Evolutionary conservation across 1,140 invertebrate species (phyloP), one percentile per base, ranked within the genome.

Genomic region (Xylocopa sonorina): DNA sequence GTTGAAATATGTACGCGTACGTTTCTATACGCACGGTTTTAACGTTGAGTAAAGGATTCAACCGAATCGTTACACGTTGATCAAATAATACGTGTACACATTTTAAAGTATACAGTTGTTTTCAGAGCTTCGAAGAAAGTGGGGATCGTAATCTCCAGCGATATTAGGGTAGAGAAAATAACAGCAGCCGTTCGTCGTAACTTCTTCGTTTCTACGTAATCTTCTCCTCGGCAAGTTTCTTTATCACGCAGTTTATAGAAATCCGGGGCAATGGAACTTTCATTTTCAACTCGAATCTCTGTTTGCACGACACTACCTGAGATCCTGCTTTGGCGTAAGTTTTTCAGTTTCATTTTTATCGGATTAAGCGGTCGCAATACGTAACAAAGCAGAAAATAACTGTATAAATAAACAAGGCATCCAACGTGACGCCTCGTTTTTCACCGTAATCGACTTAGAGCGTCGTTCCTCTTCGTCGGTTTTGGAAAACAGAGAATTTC

Each of bases 331-430:
- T 24, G 6, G 18, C n/a, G 34, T 24, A 53, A 53, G 72, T 74
- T 64, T 51, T 64, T 75, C 72, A 55, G 55, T 66, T 66, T 24
- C 21, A 24, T 18, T 24, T 41, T 43, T 27, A 43, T 66, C 51
- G 21, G 27, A 67, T 51, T 29, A 68, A 76, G 18, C 14, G 51
- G 29, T 32, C 24, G 10, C 38, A 27, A 6, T 6, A 4, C 3
- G 27, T 32, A 18, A 14, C 18, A 6, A 57, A 48, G 46, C 3
- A 58, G 21, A 32, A 32, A 24, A 21, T 43, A 38, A 16, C 5
- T 4, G n/a, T n/a, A n/a, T n/a, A 58, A 32, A 14, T 46, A 57
- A 10, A 51, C 38, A 18, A 32, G 7, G 16, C 46, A 9, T 48
- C 3, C 53, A 29, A n/a, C 14, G 24, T 5, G 68, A 71, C 29